phyloP scores from a whole-genome alignment of 1,140 invertebrate species.

The Batillaria attramentaria region DNA sequence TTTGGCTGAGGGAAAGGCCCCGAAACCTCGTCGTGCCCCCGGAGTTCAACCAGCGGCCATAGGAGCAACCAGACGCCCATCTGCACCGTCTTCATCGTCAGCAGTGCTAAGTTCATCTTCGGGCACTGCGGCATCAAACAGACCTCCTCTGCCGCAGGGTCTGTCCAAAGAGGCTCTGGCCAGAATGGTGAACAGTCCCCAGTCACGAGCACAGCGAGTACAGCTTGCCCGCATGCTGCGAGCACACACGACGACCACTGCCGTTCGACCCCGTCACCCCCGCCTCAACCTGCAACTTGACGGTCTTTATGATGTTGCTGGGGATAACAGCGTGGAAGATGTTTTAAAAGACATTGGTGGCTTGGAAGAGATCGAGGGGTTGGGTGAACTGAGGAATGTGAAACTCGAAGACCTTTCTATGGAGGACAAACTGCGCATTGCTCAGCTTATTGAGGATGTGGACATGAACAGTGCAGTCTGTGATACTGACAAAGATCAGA shows the following conservation, averaged over 20 bases:
- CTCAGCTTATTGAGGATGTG: constrained; percentile 48
- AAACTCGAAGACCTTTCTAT: constrained; percentile 48
- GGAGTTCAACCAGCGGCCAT: background rate
- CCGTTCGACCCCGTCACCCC: constrained; percentile 40
- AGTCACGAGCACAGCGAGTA: constrained; percentile 51
- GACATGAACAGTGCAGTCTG: too few relatives aligned
- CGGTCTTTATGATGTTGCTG: constrained; percentile 42
- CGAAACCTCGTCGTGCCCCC: too few relatives aligned
- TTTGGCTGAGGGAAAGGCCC: background rate
- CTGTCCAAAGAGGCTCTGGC: constrained; percentile 48
- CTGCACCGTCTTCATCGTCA: background rate
- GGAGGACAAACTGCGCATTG: constrained; percentile 51
- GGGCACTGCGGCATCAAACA: background rate
- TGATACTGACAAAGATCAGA: too few relatives aligned
- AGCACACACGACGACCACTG: constrained; percentile 41
- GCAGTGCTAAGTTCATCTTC: background rate
- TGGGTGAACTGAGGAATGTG: constrained; percentile 18
- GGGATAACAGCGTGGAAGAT: constrained; percentile 33
- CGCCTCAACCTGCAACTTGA: constrained; percentile 47
- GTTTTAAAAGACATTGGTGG: constrained; percentile 4
- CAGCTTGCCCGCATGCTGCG: constrained; percentile 50
- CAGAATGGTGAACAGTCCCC: constrained; percentile 56
- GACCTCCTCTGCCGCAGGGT: constrained; percentile 5
- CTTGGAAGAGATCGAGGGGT: constrained; percentile 17
- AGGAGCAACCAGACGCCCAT: background rate